Evolutionary conservation across 2,888 invertebrate genomes (phyloP).

Genomic region (Halictus quadricinctus): DNA sequence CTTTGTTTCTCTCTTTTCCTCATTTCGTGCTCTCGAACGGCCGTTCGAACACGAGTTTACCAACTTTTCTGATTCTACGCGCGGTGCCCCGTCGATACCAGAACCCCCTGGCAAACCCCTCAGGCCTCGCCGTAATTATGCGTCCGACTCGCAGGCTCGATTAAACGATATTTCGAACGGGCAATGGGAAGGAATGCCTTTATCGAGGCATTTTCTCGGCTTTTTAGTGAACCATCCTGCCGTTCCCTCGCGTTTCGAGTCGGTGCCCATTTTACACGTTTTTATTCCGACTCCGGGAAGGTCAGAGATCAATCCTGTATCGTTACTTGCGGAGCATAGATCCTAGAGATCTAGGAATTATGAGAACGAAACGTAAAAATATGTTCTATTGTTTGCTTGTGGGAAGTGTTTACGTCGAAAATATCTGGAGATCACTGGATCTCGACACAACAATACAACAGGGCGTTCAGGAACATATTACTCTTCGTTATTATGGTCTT

Average conservation of each 20-base stretch:
- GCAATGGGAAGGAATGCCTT: slow-evolving; percentile 19
- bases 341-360: neutral
- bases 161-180: slow-evolving; percentile 28
- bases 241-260: neutral
- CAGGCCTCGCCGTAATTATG: slow-evolving; percentile 48
- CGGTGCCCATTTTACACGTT: neutral
- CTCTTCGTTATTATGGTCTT: too few species aligned
- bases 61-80: slow-evolving; percentile 66
- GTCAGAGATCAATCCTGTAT: neutral
- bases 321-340: neutral
- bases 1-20: slow-evolving; percentile 1
- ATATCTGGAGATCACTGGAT: too few species aligned
- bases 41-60: slow-evolving; percentile 64
- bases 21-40: slow-evolving; percentile 47
- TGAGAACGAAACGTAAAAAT: too few species aligned
- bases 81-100: slow-evolving; percentile 29
- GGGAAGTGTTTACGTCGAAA: too few species aligned
- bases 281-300: neutral
- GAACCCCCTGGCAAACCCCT: neutral
- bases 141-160: slow-evolving; percentile 37
- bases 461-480: too few species aligned
- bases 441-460: too few species aligned
- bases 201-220: slow-evolving; percentile 7
- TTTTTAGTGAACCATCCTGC: neutral
- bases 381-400: neutral